phyloP scores from a whole-genome alignment of 2,113 vertebrate genomes.

The Trochalopteron elliotii region DNA sequence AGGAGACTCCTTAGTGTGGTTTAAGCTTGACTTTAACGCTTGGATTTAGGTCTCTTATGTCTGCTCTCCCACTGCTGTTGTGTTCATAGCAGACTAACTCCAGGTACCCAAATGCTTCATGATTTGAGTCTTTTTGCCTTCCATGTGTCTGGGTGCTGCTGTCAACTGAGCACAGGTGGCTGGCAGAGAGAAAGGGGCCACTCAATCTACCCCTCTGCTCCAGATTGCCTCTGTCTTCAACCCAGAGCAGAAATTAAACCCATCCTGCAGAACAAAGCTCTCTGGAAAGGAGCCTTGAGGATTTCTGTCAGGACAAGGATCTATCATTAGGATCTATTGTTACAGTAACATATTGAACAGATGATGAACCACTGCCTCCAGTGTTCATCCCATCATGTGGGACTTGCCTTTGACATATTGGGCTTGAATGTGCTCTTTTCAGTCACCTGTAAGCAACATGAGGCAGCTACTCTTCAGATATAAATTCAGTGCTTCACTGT shows the following conservation, averaged over 20 bases:
- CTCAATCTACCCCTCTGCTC: not conserved
- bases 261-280: not conserved
- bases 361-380: not conserved
- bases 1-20: not conserved
- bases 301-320: not conserved
- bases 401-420: not conserved
- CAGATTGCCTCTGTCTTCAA: not conserved
- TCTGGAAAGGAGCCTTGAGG: not conserved
- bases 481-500: not conserved
- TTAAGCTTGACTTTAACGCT: not conserved
- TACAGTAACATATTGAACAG: not conserved
- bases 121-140: not conserved
- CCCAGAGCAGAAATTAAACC: not conserved
- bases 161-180: accelerated
- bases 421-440: not conserved
- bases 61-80: not conserved
- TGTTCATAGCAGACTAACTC: not conserved
- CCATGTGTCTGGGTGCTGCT: not conserved
- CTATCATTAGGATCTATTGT: not conserved
- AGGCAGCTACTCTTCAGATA: not conserved
- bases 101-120: not conserved
- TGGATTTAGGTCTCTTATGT: not conserved
- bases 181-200: not conserved
- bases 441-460: not conserved
- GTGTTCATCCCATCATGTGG: not conserved